phyloP scores from a whole-genome alignment of 2,888 invertebrate genomes.

The Zeuzera pyrina region DNA sequence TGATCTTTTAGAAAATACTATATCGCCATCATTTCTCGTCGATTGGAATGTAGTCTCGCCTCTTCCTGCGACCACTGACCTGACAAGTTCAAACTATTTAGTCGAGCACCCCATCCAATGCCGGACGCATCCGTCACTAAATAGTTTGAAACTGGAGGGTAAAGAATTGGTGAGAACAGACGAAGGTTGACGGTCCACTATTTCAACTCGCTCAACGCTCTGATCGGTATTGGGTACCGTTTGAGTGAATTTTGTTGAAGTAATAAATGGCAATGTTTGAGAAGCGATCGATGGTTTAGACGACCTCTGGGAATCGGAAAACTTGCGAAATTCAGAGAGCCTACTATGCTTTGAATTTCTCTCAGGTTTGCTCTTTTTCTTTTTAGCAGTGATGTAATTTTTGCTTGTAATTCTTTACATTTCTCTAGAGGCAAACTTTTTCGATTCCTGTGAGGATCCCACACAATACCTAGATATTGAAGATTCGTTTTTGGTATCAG shows the following conservation, averaged over 20 bases:
- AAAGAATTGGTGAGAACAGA: slow-evolving; percentile 7
- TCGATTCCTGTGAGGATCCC: slow-evolving; percentile 6
- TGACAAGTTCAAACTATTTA: slow-evolving; percentile 12
- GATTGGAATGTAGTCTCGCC: slow-evolving; percentile 15
- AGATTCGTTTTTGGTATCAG: slow-evolving; percentile 1
- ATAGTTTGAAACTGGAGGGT: slow-evolving; percentile 9
- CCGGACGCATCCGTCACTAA: slow-evolving; percentile 17
- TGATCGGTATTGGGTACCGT: background rate
- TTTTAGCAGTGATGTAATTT: slow-evolving; percentile 2
- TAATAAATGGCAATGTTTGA: slow-evolving; percentile 9
- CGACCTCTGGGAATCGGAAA: slow-evolving; percentile 18
- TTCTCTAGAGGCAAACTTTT: slow-evolving; percentile 7
- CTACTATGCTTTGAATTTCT: slow-evolving; percentile 16
- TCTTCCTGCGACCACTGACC: slow-evolving; percentile 13
- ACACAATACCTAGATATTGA: slow-evolving; percentile 9
- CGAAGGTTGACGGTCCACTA: slow-evolving; percentile 17
- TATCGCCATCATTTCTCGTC: slow-evolving; percentile 9
- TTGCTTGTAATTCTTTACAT: background rate
- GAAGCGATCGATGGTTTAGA: slow-evolving; percentile 14
- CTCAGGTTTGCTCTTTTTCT: slow-evolving; percentile 7
- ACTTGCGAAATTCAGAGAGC: slow-evolving; percentile 18
- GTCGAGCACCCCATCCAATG: slow-evolving; percentile 18
- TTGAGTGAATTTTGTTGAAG: slow-evolving; percentile 2
- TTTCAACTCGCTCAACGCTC: slow-evolving; percentile 6
- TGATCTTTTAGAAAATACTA: slow-evolving; percentile 5